These are phyloP conservation scores for Latheticus oryzae DNA, from an alignment of 2,888 invertebrate species.

Conservation along the genomic window DNA sequence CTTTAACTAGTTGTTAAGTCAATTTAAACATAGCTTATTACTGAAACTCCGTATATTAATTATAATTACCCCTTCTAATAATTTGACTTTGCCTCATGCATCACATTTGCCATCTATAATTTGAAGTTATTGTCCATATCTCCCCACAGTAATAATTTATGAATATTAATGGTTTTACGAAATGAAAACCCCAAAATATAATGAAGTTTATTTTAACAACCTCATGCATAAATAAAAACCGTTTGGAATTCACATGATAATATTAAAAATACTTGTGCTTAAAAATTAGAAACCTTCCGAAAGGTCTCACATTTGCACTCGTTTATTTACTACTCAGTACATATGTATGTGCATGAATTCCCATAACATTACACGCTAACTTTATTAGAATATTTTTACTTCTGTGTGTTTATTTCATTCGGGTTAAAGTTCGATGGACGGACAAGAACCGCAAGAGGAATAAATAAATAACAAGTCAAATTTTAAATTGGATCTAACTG, in stretches of 20 bases:
- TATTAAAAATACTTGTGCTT: conserved; percentile 11
- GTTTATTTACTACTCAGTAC: conserved; percentile 15
- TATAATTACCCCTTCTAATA: conserved; percentile 35
- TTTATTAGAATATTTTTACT: conserved; percentile 15
- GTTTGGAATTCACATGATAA: no score
- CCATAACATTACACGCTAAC: background rate
- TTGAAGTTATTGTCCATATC: conserved; percentile 63
- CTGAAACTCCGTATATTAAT: conserved; percentile 27
- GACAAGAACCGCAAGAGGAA: conserved; percentile 21
- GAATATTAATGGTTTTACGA: conserved; percentile 56
- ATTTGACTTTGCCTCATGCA: conserved; percentile 28
- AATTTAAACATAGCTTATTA: conserved; percentile 15
- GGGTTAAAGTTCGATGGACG: conserved; percentile 28
- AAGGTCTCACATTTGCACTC: conserved; percentile 1
- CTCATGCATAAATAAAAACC: conserved; percentile 18
- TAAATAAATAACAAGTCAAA: conserved; percentile 21
- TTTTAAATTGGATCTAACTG: conserved; percentile 22
- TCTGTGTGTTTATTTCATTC: conserved; percentile 18
- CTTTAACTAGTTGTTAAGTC: conserved; percentile 12
- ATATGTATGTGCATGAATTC: conserved; percentile 7
- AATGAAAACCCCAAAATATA: conserved; percentile 37
- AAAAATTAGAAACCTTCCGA: conserved; percentile 7
- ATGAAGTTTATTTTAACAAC: conserved; percentile 13
- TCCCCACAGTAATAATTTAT: conserved; percentile 58
- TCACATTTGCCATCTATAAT: conserved; percentile 55